A percentile compares a stretch with the other conserved stretches of the same genome.
Conservation (phyloP, 2,888 invertebrate genomes). For the Pheosia gnoma region DNA sequence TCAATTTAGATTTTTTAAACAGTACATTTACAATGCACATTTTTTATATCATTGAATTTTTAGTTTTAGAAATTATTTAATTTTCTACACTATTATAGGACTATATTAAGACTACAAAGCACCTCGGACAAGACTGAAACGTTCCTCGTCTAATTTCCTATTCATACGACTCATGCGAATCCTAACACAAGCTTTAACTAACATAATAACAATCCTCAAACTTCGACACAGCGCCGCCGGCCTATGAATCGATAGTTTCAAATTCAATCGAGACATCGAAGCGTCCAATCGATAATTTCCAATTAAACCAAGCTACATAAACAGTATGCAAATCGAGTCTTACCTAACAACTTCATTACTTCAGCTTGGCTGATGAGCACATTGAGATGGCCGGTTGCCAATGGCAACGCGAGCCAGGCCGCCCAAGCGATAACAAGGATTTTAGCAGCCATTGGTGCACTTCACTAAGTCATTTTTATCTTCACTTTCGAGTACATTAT, state of each 20-base stretch:
- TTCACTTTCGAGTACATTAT: constrained; percentile 71
- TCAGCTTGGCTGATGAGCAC: constrained; percentile 92
- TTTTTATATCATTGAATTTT: no score
- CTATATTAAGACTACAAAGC: no score
- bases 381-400: constrained; percentile 89
- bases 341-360: constrained; percentile 91
- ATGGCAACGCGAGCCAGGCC: constrained; percentile 75
- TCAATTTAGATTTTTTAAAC: no score
- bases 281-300: constrained; percentile 34
- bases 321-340: constrained; percentile 65
- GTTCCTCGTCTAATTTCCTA: neutral
- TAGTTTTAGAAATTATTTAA: no score
- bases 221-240: neutral
- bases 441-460: constrained; percentile 66
- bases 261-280: constrained; percentile 27
- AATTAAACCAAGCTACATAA: constrained; percentile 35
- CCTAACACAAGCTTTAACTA: constrained; percentile 2
- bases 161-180: neutral
- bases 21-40: no score
- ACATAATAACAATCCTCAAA: neutral
- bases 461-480: constrained; percentile 67
- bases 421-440: constrained; percentile 73
- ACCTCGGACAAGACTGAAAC: neutral
- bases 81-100: no score
- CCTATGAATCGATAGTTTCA: neutral